Base-by-base conservation (phyloP, 2,113 vertebrate genomes). In the Gymnogyps californianus region DNA sequence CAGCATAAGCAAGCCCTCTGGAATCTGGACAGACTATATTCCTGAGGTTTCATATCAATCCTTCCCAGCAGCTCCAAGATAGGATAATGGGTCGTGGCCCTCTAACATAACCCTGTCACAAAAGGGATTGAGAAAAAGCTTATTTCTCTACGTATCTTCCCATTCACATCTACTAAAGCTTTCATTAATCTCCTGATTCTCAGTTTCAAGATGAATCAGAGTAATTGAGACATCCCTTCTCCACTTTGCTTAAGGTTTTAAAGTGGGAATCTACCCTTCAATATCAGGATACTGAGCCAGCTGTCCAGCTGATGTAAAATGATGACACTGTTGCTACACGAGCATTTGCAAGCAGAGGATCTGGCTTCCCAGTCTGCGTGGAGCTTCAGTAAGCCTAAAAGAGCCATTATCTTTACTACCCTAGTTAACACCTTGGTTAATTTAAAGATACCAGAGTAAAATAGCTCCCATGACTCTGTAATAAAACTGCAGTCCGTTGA, bases 391-490 rank as follows among this genome's bases (percentile, higher is more conserved):
- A 76, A 91, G 64, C 22, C 42, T 92, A n/a, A 89, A 93, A 94
- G 38, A 87, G 54, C 26, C 22, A 58, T 94, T 92, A 85, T 75
- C 83, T 95, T 92, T 72, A 89, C 65, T 84, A 77, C 40, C 5
- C 52, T 91, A 84, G 80, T 94, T 96, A 97, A 93, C 31, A 82
- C 49, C 74, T 91, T 95, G 81, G 76, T 82, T 84, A 97, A 95
- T 89, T 94, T 96, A 96, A 96, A 96, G 77, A 83, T 62, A 76
- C 17, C 38, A 66, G 40, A 76, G 46, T 29, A 80, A 95, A 96
- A 95, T 46, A 87, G 58, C 74, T 95, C 89, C 84, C 91, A 62
- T 46, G 77, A 72, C 74, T 82, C 78, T 46, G 28, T n/a, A 96
- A 89, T 79, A 89, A 94, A 94, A 85, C 54, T 77, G 52, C 80